Base-by-base conservation (phyloP, 2,888 invertebrate species). In the Quadroppia sp. region DNA sequence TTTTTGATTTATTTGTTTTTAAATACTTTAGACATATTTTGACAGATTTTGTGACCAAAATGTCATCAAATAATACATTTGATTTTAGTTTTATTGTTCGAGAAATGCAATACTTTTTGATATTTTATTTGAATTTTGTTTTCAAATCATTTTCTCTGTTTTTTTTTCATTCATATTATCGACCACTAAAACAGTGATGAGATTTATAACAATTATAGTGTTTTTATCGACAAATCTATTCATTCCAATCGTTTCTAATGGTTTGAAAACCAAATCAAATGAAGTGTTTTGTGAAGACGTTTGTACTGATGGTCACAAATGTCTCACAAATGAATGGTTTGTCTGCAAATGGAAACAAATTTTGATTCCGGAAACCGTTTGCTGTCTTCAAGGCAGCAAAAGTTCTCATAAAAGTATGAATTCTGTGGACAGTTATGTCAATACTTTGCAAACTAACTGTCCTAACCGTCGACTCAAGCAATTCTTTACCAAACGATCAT, bases 251-350 rank as follows among this genome's bases (percentile, higher is more conserved):
- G 28, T 56, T 48, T 48, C 20, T n/a, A 48, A 48, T 48, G 20
- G 20, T n/a, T 48, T 48, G 4, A n/a, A 20, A 48, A 56, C 23
- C 15, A 56, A 56, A 23, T 28, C 3, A 17, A 2, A 56, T 13
- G 32, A 32, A 17, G n/a, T 59, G 4, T 32, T 30, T 59, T 59
- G 59, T 59, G 32, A 59, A 30, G 59, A 59, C 28, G n/a, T 15
- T 15, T 59, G 59, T 11, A 59, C 30, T 59, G 59, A 59, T 59
- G 59, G 59, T n/a, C 59, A 28, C 32, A 59, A 59, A 3, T 59
- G 59, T 32, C 2, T 59, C 15, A 32, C 32, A 25, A 23, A 53
- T 13, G 59, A 59, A 1, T 59, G 59, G 59, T 32, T 59, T 1
- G 17, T 32, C 59, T 59, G 59, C 32, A 30, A 32, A 59, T 59